These are phyloP conservation scores for Drosophila meridiana DNA, from an alignment of 2,888 invertebrate species.

Conservation along the genomic window DNA sequence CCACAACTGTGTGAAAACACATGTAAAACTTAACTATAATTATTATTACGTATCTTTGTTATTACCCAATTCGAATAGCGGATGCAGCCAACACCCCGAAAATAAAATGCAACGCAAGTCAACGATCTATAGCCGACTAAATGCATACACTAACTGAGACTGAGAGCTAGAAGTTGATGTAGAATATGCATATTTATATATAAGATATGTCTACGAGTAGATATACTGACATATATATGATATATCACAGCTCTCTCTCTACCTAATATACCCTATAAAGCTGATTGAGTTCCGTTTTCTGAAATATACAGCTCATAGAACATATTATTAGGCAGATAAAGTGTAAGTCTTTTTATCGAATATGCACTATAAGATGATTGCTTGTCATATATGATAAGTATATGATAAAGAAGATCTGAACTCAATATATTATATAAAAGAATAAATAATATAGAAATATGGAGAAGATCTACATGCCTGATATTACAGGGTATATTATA, in stretches of 20 bases:
- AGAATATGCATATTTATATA: background rate
- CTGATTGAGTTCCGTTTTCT: background rate
- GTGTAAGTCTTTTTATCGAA: too few relatives aligned
- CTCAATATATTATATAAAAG: too few relatives aligned
- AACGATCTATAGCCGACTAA: background rate
- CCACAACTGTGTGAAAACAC: conserved; percentile 4
- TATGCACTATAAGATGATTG: too few relatives aligned
- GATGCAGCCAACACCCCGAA: conserved; percentile 43
- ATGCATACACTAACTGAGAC: background rate
- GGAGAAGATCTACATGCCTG: too few relatives aligned
- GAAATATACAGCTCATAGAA: too few relatives aligned
- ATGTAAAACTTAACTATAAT: conserved; percentile 14
- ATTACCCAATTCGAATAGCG: conserved; percentile 33
- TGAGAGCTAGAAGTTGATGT: background rate
- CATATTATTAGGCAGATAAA: too few relatives aligned
- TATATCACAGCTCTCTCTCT: background rate
- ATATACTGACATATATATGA: background rate
- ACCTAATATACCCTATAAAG: background rate
- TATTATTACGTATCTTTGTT: conserved; percentile 5
- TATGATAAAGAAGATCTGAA: too few relatives aligned
- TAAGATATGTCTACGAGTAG: background rate
- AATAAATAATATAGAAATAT: too few relatives aligned
- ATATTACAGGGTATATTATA: too few relatives aligned
- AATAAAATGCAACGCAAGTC: conserved; percentile 24
- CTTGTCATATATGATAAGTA: too few relatives aligned